A percentile compares a stretch with the other conserved stretches of the same genome.
These are phyloP conservation scores for Eutolmus rufibarbis DNA, from an alignment of 2,888 invertebrate species.

Conservation along the genomic window DNA sequence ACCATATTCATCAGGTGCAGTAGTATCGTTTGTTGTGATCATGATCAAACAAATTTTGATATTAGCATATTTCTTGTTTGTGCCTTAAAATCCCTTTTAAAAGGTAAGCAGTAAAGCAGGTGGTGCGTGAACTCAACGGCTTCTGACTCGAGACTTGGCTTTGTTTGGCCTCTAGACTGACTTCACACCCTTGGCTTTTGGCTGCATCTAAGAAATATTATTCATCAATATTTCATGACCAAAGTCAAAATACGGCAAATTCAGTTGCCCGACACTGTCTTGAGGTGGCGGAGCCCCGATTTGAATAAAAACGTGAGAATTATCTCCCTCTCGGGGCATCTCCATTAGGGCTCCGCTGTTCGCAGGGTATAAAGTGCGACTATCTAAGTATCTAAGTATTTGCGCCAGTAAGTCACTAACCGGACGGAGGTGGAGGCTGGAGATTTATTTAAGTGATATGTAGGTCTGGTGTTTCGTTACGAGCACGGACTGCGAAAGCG, in stretches of 20 bases:
- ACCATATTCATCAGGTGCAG: no score
- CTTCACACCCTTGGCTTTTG: no score
- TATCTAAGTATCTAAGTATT: neutral
- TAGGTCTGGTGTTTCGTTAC: neutral
- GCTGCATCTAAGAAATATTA: neutral
- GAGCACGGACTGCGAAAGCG: neutral
- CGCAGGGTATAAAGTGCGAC: neutral
- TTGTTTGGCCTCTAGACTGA: no score
- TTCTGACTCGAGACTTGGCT: neutral
- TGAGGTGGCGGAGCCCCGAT: neutral
- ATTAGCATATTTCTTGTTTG: neutral
- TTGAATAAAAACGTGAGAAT: neutral
- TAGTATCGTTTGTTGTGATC: no score
- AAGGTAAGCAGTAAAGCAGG: neutral
- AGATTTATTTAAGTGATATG: neutral
- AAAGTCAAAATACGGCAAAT: neutral
- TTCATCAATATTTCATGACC: neutral
- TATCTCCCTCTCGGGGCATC: neutral
- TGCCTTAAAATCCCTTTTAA: neutral
- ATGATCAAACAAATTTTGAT: neutral
- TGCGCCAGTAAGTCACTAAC: neutral
- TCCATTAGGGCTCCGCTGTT: neutral
- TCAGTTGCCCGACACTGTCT: neutral
- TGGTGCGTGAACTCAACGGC: neutral
- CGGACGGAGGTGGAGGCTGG: neutral